Base-by-base conservation (phyloP, 2,797 vertebrate genomes). In the Diplodus puntazzo region DNA sequence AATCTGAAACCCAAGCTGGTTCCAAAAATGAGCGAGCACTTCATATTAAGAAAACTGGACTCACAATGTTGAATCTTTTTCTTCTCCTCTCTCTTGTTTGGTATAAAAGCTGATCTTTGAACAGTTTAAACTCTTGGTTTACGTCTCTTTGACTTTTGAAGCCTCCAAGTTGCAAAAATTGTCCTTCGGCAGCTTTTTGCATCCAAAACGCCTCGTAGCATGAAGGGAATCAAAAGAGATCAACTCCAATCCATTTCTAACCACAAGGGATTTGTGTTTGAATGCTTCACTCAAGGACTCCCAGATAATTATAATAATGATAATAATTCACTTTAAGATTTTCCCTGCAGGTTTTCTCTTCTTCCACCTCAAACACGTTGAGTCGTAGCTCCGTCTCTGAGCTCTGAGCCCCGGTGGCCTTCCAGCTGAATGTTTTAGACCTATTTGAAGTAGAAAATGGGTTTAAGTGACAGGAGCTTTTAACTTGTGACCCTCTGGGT, bases 391-490 rank as follows among this genome's bases (percentile, higher is more conserved):
- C 10, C 69, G 21, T 59, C 45, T 62, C 54, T 55, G 48, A 75
- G 65, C 45, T 62, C 54, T 59, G 48, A 75, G 65, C 42, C 53
- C 7, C 49, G 3, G 23, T 10, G 64, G 59, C 65, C 77, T 85
- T 39, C 21, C 46, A 50, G 61, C 45, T 9, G 46, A 60, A 62
- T 62, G 69, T 73, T 45, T 46, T 49, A 63, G 43, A 80, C 53
- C 61, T n/a, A 17, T 60, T 76, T 55, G 52, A 84, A 61, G 71
- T 54, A 64, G 59, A 64, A 81, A 83, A 75, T n/a, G 16, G 55
- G 69, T 79, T 84, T 62, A 73, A 83, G 81, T 23, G 45, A 30
- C 61, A 18, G 21, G 49, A 42, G 62, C 70, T 79, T 81, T 84
- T 46, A 83, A 75, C 69, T 59, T 13, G 13, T 71, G 68, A 80